phyloP scores from a whole-genome alignment of 2,888 invertebrate genomes.

The Alloscopus bannaensis region DNA sequence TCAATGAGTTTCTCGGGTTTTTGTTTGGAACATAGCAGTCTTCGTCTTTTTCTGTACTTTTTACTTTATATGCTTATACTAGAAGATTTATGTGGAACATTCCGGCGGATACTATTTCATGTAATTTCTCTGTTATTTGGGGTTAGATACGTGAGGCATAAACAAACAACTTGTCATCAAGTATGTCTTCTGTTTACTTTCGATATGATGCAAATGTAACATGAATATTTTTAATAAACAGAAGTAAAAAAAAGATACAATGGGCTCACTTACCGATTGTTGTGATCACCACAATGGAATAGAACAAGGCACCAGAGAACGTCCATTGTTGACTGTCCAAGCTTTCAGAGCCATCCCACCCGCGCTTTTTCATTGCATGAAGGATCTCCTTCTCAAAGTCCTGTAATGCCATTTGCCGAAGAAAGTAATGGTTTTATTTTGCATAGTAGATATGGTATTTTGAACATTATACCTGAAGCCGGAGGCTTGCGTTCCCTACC shows the following conservation, averaged over 20 bases:
- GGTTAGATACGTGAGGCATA: neutral
- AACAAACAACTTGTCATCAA: neutral
- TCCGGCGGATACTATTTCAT: neutral
- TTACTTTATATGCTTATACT: neutral
- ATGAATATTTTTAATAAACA: neutral
- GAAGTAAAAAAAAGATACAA: too few species aligned
- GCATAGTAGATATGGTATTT: neutral
- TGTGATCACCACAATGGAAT: conserved; percentile 86
- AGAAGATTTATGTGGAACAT: neutral
- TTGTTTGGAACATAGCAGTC: too few species aligned
- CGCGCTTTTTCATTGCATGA: conserved; percentile 87
- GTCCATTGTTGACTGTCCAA: conserved; percentile 84
- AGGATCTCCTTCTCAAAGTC: conserved; percentile 84
- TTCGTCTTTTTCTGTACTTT: too few species aligned
- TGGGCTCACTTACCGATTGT: conserved; percentile 73
- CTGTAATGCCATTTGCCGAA: too few species aligned
- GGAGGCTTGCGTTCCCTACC: conserved; percentile 81
- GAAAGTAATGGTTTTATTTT: too few species aligned
- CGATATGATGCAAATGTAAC: neutral
- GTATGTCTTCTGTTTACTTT: neutral
- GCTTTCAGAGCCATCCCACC: conserved; percentile 78
- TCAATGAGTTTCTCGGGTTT: too few species aligned
- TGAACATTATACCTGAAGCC: conserved; percentile 75
- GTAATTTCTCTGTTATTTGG: neutral
- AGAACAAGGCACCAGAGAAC: conserved; percentile 93